Conservation (phyloP, 1,140 invertebrate genomes). For the Achroia grisella region DNA sequence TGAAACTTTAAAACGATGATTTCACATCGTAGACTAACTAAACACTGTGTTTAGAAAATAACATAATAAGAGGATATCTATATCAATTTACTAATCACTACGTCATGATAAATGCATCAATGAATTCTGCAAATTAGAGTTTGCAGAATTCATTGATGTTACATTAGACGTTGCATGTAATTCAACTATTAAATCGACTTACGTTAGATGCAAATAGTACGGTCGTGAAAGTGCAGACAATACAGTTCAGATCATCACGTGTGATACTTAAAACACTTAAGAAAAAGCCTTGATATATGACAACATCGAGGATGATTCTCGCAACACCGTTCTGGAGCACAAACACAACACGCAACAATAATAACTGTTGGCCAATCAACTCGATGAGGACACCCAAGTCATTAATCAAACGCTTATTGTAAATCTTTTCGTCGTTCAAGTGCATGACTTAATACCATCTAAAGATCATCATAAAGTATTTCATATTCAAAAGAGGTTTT, state of each 20-base stretch:
- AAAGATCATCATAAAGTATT: background rate
- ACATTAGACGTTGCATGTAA: too few relatives aligned
- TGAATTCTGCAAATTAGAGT: too few relatives aligned
- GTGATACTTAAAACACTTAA: conserved; percentile 39
- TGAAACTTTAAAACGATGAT: too few relatives aligned
- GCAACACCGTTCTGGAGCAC: conserved; percentile 15
- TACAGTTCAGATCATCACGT: conserved; percentile 30
- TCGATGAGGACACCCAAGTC: conserved; percentile 14
- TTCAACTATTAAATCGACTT: too few relatives aligned
- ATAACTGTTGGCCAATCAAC: conserved; percentile 26
- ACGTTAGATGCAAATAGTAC: too few relatives aligned
- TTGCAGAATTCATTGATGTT: too few relatives aligned
- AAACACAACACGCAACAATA: conserved; percentile 24
- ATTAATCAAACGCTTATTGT: conserved; percentile 30
- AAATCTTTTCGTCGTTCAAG: conserved; percentile 23
- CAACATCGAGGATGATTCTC: conserved; percentile 22
- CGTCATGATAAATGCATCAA: too few relatives aligned
- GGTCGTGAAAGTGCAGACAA: conserved; percentile 40
- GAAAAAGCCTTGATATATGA: conserved; percentile 30
- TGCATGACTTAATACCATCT: conserved; percentile 5
- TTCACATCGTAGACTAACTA: too few relatives aligned
- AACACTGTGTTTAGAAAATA: too few relatives aligned
- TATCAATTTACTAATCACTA: too few relatives aligned
- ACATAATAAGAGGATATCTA: too few relatives aligned
- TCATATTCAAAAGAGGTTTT: too few relatives aligned